Evolutionary conservation across 1,140 invertebrate species (phyloP).

Genomic region (Anoplolepis gracilipes): DNA sequence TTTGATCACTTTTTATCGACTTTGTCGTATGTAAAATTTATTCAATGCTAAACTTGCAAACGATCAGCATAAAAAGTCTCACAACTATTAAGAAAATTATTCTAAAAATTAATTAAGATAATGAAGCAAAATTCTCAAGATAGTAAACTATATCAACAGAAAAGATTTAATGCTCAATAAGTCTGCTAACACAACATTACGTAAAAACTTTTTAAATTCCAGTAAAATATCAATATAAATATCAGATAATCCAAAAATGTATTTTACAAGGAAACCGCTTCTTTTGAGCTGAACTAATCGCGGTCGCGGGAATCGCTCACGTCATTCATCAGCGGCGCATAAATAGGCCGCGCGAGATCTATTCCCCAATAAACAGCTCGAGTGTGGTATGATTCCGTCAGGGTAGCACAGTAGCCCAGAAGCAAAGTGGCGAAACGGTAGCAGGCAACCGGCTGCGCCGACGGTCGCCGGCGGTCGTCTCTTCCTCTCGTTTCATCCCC

Average conservation of each 20-base stretch:
- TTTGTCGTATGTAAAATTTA: not conserved
- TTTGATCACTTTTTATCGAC: not conserved
- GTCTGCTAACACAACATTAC: not conserved
- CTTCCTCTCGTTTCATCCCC: conserved; percentile 46
- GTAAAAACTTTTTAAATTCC: not conserved
- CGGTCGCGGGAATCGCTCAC: conserved; percentile 24
- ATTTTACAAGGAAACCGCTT: not conserved
- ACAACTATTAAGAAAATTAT: not conserved
- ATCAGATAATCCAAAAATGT: not conserved
- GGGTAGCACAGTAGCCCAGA: conserved; percentile 76
- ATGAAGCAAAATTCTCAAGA: not conserved
- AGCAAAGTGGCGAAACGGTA: conserved; percentile 56
- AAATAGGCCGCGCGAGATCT: conserved; percentile 26
- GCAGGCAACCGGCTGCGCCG: conserved; percentile 40
- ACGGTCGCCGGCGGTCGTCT: conserved; percentile 65
- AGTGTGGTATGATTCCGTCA: conserved; percentile 58
- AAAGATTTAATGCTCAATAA: not conserved
- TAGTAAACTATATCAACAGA: not conserved
- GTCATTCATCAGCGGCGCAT: conserved; percentile 28
- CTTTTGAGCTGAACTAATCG: not conserved
- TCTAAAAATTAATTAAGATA: not conserved
- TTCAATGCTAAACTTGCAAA: not conserved
- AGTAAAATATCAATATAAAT: not conserved
- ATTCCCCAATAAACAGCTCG: conserved; percentile 53
- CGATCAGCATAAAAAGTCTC: not conserved